phyloP scores from a whole-genome alignment of 2,797 vertebrate species.

The Gallirallus australis region DNA sequence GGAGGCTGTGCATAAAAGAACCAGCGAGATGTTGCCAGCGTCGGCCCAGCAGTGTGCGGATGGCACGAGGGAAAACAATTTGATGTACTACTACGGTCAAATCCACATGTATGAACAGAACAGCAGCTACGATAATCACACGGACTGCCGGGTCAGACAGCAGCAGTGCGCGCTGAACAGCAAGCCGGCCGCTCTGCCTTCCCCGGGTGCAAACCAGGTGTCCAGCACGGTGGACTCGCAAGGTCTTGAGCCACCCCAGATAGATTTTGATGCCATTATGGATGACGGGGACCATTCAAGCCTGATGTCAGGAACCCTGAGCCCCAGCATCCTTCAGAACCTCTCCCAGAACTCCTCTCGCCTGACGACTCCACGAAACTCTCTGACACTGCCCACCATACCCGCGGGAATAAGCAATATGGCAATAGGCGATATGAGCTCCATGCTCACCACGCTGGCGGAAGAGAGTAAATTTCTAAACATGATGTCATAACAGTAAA shows the following conservation, averaged over 20 bases:
- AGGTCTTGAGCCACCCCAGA: slow-evolving; percentile 87
- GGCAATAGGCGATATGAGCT: slow-evolving; percentile 99
- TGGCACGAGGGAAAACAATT: slow-evolving; percentile 73
- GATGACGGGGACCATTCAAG: slow-evolving; percentile 97
- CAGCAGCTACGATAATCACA: slow-evolving; percentile 76
- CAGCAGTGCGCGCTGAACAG: slow-evolving; percentile 63
- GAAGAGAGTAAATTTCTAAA: slow-evolving; percentile 98
- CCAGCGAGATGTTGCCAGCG: slow-evolving; percentile 28
- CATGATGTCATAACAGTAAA: slow-evolving; percentile 90
- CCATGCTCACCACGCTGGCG: slow-evolving; percentile 95
- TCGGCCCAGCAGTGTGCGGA: slow-evolving; percentile 67
- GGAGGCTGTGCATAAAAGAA: slow-evolving; percentile 86
- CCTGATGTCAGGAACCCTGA: slow-evolving; percentile 94
- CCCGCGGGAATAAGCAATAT: slow-evolving; percentile 96
- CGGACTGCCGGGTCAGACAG: slow-evolving; percentile 74
- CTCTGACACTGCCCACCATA: slow-evolving; percentile 90
- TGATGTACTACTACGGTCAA: slow-evolving; percentile 90
- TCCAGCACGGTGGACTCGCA: slow-evolving; percentile 93
- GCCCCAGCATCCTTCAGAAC: slow-evolving; percentile 94
- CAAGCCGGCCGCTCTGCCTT: slow-evolving; percentile 84
- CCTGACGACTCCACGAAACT: slow-evolving; percentile 96
- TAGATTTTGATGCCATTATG: slow-evolving; percentile 97
- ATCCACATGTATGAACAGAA: slow-evolving; percentile 90
- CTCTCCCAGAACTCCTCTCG: slow-evolving; percentile 97
- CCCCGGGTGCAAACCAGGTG: slow-evolving; percentile 93